Conservation (phyloP, 2,888 invertebrate genomes). For the Cyclophora albipunctata region DNA sequence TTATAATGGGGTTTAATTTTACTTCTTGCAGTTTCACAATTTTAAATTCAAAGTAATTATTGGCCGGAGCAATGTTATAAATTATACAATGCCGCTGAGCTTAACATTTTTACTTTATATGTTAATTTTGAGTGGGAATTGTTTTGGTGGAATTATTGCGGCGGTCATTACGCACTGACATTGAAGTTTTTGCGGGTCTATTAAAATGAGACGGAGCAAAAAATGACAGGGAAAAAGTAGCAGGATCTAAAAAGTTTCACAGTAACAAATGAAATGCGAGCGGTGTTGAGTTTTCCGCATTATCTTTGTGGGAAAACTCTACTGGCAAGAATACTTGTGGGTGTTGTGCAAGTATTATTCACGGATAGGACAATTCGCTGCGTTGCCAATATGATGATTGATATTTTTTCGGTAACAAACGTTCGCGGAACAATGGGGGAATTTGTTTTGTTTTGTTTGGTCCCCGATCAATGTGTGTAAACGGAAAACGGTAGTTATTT, state of each 20-base stretch:
- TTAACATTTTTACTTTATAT: constrained; percentile 21
- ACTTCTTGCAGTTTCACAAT: constrained; percentile 20
- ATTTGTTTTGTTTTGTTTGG: not conserved
- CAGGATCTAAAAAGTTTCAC: constrained; percentile 60
- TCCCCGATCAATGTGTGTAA: no score
- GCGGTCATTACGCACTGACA: constrained; percentile 18
- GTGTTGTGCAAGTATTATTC: constrained; percentile 14
- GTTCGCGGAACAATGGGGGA: not conserved
- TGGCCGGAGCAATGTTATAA: constrained; percentile 14
- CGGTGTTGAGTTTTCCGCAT: constrained; percentile 37
- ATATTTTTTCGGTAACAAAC: not conserved
- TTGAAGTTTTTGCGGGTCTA: constrained; percentile 33
- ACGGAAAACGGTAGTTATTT: no score
- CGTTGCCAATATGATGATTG: not conserved
- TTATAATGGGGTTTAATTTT: constrained; percentile 8
- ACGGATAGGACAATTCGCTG: not conserved
- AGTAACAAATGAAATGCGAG: constrained; percentile 62
- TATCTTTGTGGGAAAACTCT: constrained; percentile 49
- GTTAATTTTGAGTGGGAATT: constrained; percentile 19
- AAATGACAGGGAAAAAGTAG: constrained; percentile 59
- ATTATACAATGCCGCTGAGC: constrained; percentile 16
- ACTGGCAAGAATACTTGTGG: not conserved
- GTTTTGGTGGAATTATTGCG: constrained; percentile 16
- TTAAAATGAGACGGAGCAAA: constrained; percentile 55
- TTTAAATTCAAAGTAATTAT: constrained; percentile 19